Percentiles rank a stretch among this genome's conserved stretches.
These are phyloP conservation scores for Heteromurus nitidus DNA, from an alignment of 2,888 invertebrate genomes.

Conservation along the genomic window DNA sequence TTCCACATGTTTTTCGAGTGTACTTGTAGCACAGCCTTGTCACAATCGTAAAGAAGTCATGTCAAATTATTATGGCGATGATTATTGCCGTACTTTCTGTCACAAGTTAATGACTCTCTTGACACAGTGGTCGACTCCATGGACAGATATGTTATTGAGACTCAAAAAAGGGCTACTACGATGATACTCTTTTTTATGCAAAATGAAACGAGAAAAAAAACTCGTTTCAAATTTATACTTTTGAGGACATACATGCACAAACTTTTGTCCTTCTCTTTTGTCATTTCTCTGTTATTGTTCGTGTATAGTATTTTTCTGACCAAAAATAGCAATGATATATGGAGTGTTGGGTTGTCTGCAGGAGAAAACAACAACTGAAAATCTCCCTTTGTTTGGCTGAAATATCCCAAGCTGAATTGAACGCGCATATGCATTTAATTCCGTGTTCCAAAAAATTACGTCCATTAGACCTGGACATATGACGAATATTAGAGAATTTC, in stretches of 20 bases:
- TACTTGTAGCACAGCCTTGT: constrained; percentile 39
- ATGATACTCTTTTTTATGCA: constrained; percentile 33
- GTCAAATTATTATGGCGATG: constrained; percentile 68
- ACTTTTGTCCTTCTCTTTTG: constrained; percentile 23
- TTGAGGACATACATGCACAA: not conserved
- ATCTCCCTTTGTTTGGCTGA: too few relatives aligned
- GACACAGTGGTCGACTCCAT: constrained; percentile 46
- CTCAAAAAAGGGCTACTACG: too few relatives aligned
- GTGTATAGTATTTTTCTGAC: not conserved
- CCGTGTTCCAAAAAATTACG: too few relatives aligned
- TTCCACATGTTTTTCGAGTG: constrained; percentile 3
- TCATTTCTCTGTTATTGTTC: not conserved
- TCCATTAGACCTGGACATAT: too few relatives aligned
- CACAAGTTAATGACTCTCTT: constrained; percentile 63
- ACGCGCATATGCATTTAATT: too few relatives aligned
- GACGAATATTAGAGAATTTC: not conserved
- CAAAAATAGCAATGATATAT: constrained; percentile 9
- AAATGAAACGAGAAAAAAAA: constrained; percentile 15
- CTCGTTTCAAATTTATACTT: constrained; percentile 12
- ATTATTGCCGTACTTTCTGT: constrained; percentile 71
- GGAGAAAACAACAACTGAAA: not conserved
- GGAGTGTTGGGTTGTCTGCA: not conserved
- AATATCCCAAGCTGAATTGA: too few relatives aligned
- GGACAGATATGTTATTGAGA: too few relatives aligned
- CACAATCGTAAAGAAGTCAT: constrained; percentile 71